Base-by-base conservation (phyloP, 1,140 invertebrate genomes). In the Solenopsis fugax region DNA sequence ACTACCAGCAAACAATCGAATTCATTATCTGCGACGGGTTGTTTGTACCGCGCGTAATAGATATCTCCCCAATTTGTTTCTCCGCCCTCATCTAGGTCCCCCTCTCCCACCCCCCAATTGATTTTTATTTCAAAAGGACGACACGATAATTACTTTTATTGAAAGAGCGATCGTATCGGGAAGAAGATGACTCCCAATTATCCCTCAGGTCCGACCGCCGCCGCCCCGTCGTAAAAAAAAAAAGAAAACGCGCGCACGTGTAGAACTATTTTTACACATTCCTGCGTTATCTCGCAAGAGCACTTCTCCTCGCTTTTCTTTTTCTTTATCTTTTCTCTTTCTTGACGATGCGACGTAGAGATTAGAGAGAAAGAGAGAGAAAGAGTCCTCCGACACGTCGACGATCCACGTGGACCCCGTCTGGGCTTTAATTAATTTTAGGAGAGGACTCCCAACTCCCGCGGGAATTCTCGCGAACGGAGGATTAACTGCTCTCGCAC, bases 81-180 rank as follows among this genome's bases (percentile, higher is more conserved):
- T 48, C 82, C 84, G 80, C 90, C 87, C 89, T 90, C 72, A 78
- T 88, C 87, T 85, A 90, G 67, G 60, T 73, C 82, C 13, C 12
- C 21, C 12, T 13, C 24, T 6, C 18, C 16, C 62, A 4, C 56
- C 52, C 52, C 18, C n/a, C 29, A 2, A 90, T 91, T 87, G 89
- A 91, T 91, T 90, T 91, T 88, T 87, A 86, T 84, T 81, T 88
- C 65, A 62, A 91, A 82, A 90, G 72, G 52, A 75, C 29, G 56
- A 64, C 60, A 75, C 56, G 62, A 88, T 90, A 90, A 91, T 91
- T 91, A 91, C 18, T 88, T 91, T 90, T 91, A 91, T 91, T 91
- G 89, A 90, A 2, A 65, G 85, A 77, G 80, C 80, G 76, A 90
- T 90, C 81, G 48, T 87, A 89, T 58, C 88, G 64, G 67, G 88